phyloP scores from a whole-genome alignment of 37 sponge, comb jelly and placozoan species.

The Halichondria panicea region DNA sequence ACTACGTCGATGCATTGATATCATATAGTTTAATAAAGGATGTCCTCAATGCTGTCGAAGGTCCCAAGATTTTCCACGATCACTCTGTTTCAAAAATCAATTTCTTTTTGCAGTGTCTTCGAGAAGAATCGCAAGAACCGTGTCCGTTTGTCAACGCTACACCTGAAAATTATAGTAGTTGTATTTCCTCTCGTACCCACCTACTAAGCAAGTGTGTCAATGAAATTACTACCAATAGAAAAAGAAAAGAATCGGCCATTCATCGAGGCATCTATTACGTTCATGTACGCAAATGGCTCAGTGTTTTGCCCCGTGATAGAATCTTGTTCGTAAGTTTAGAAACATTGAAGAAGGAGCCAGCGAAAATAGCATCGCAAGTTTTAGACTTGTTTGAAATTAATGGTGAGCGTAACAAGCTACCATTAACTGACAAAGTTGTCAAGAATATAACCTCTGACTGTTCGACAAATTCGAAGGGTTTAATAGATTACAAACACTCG shows the following conservation, averaged over 20 bases:
- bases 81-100: background rate
- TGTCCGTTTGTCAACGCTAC: background rate
- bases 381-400: too few species aligned
- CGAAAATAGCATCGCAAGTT: too few species aligned
- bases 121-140: background rate
- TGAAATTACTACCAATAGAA: conserved; percentile 1
- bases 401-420: too few species aligned
- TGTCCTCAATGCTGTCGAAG: too few species aligned
- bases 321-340: conserved; percentile 42
- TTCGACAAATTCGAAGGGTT: background rate
- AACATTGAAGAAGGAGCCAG: background rate
- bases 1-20: background rate
- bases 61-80: conserved; percentile 37
- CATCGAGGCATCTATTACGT: conserved; percentile 41
- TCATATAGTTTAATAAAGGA: too few species aligned
- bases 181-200: background rate
- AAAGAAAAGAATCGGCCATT: conserved; percentile 1
- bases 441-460: too few species aligned
- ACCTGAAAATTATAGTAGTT: background rate
- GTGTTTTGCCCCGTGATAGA: conserved; percentile 26
- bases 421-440: too few species aligned
- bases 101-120: conserved; percentile 19
- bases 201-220: conserved; percentile 13
- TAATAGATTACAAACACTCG: conserved; percentile 17
- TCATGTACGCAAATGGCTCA: conserved; percentile 46